phyloP scores from a whole-genome alignment of 2,888 invertebrate genomes.

The Steinernema scapterisci region DNA sequence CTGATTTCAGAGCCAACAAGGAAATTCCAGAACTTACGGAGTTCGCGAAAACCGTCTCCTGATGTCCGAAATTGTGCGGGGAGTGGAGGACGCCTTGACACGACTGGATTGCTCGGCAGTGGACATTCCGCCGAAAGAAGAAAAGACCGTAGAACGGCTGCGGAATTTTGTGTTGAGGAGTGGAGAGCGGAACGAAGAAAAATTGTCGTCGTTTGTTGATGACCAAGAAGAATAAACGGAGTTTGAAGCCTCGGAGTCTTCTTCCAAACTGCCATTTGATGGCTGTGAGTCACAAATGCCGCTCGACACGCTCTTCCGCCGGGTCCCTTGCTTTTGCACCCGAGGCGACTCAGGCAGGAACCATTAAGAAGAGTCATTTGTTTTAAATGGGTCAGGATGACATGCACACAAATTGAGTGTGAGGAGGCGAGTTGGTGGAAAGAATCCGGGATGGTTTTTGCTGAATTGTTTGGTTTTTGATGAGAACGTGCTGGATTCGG shows the following conservation, averaged over 20 bases:
- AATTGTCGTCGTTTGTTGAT: background rate
- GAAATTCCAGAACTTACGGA: background rate
- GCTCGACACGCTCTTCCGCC: too few species aligned
- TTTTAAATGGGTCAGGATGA: background rate
- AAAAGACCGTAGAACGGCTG: background rate
- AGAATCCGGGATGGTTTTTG: too few species aligned
- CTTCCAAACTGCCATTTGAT: too few species aligned
- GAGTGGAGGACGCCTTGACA: background rate
- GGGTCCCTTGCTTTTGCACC: background rate
- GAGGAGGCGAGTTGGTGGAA: too few species aligned
- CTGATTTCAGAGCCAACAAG: background rate
- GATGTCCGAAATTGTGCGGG: background rate
- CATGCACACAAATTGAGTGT: slow-evolving; percentile 1
- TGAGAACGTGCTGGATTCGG: too few species aligned
- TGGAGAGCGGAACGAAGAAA: background rate
- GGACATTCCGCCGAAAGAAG: background rate
- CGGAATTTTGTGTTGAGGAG: background rate
- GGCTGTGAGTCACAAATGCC: too few species aligned
- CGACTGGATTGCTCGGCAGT: background rate
- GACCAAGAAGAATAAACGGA: too few species aligned
- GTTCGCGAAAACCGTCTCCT: background rate
- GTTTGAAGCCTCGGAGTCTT: too few species aligned
- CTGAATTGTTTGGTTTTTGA: too few species aligned
- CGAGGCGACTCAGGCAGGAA: background rate
- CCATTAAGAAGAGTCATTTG: slow-evolving; percentile 5